phyloP scores from a whole-genome alignment of 2,888 invertebrate genomes.

The Ophion obscuratus region DNA sequence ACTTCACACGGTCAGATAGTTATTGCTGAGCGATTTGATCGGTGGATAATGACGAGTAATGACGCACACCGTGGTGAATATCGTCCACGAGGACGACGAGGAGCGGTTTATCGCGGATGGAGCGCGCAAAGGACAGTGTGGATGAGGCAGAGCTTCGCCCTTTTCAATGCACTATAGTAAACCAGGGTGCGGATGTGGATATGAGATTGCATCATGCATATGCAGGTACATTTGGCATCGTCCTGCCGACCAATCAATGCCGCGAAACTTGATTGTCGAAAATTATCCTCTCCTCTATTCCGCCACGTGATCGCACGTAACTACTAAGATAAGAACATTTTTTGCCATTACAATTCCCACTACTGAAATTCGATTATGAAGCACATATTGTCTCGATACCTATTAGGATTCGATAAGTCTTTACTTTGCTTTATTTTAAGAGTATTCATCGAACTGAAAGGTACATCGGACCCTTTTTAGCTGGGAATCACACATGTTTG shows the following conservation, averaged over 20 bases:
- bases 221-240: slow-evolving; percentile 82
- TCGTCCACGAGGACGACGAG: slow-evolving; percentile 60
- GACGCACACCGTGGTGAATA: slow-evolving; percentile 78
- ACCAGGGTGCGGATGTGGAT: slow-evolving; percentile 76
- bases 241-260: slow-evolving; percentile 78
- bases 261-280: slow-evolving; percentile 83
- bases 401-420: too few relatives aligned
- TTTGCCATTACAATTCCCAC: slow-evolving; percentile 58
- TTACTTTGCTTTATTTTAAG: too few relatives aligned
- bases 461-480: too few relatives aligned
- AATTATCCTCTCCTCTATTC: slow-evolving; percentile 78
- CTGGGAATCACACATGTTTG: too few relatives aligned
- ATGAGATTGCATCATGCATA: slow-evolving; percentile 83
- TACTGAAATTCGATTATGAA: slow-evolving; percentile 5
- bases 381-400: not conserved
- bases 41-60: slow-evolving; percentile 83
- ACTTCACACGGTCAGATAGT: slow-evolving; percentile 77
- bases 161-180: slow-evolving; percentile 44
- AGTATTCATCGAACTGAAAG: too few relatives aligned
- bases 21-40: slow-evolving; percentile 82
- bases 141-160: slow-evolving; percentile 45
- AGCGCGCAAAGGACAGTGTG: slow-evolving; percentile 53
- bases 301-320: slow-evolving; percentile 69
- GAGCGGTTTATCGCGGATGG: slow-evolving; percentile 49
- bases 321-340: slow-evolving; percentile 79